Conservation (phyloP, 2,888 invertebrate genomes). For the Gymnocheta viridis region DNA sequence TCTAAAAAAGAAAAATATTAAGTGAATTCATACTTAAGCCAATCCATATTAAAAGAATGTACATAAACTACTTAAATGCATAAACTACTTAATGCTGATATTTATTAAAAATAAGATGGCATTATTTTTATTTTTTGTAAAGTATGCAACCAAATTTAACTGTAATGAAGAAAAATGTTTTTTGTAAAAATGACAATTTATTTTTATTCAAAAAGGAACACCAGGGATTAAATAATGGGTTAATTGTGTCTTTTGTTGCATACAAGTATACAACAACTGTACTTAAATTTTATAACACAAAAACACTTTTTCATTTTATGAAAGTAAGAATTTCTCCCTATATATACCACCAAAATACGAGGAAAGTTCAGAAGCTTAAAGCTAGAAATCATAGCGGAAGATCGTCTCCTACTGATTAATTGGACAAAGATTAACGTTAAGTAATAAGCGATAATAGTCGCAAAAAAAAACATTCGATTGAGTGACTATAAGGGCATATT, state of each 20-base stretch:
- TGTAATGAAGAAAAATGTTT: conserved; percentile 13
- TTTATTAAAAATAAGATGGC: not conserved
- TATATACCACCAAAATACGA: not conserved
- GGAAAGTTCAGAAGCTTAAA: not conserved
- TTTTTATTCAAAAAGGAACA: not conserved
- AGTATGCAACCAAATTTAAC: conserved; percentile 15
- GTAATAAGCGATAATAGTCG: no score
- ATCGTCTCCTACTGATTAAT: no score
- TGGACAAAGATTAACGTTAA: no score
- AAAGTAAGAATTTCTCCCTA: not conserved
- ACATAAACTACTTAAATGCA: not conserved
- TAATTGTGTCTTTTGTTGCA: not conserved
- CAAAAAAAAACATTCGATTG: no score
- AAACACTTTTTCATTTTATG: not conserved
- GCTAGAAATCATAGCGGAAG: no score
- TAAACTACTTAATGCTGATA: not conserved
- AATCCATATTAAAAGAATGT: not conserved
- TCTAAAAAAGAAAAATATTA: not conserved
- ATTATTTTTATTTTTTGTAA: not conserved
- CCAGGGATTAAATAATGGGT: conserved; percentile 1
- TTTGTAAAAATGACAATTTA: not conserved
- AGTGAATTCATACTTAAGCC: not conserved
- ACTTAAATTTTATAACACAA: not conserved
- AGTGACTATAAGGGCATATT: no score
- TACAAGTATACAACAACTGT: not conserved